phyloP scores from a whole-genome alignment of 2,888 invertebrate genomes.

The Stegana nigrithorax region DNA sequence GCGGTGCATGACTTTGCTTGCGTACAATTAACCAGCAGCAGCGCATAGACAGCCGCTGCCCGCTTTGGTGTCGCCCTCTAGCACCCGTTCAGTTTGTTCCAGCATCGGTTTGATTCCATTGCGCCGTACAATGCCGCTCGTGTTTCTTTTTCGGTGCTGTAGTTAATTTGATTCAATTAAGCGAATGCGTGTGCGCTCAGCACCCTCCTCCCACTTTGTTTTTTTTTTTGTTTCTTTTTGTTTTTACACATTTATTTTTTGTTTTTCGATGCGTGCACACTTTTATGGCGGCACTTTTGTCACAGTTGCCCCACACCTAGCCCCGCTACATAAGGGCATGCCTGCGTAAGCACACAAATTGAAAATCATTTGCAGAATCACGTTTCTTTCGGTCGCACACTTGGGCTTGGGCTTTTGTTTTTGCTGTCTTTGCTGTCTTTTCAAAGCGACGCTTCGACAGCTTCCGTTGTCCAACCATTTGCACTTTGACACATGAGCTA shows the following conservation, averaged over 20 bases:
- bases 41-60: background rate
- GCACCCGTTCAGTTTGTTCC: background rate
- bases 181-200: constrained; percentile 32
- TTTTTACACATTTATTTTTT: no score
- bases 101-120: background rate
- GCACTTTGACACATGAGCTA: constrained; percentile 56
- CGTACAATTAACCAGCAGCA: background rate
- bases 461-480: constrained; percentile 40
- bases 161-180: constrained; percentile 58
- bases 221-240: no score
- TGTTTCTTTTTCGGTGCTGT: constrained; percentile 25
- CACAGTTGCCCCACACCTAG: background rate
- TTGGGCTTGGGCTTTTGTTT: background rate
- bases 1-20: constrained; percentile 10
- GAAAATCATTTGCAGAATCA: constrained; percentile 49
- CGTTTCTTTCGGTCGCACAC: constrained; percentile 46
- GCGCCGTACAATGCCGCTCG: background rate
- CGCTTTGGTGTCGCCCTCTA: background rate
- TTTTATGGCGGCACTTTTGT: no score
- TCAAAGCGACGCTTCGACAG: constrained; percentile 39
- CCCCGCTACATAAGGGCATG: no score
- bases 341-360: constrained; percentile 40
- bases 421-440: constrained; percentile 33
- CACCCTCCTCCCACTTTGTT: no score
- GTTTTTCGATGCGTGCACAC: constrained; percentile 30